A percentile compares a stretch with the other conserved stretches of the same genome.
Evolutionary conservation across 2,888 invertebrate genomes (phyloP).

Genomic region (Drosophila prostipennis): DNA sequence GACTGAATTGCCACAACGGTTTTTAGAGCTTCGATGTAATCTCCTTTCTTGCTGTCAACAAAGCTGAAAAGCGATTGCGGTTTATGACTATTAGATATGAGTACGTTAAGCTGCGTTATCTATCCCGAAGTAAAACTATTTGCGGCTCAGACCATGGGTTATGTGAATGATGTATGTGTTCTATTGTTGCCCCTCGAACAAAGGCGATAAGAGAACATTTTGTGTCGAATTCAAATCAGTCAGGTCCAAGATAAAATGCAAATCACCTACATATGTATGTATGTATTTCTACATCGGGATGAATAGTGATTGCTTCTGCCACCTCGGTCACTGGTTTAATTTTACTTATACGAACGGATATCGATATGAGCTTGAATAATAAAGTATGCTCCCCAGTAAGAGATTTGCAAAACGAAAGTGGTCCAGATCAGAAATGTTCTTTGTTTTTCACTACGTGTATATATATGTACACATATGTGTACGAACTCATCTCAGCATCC

Average conservation of each 20-base stretch:
- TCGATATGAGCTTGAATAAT: too few relatives aligned
- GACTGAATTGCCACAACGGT: slow-evolving; percentile 97
- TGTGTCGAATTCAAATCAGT: not conserved
- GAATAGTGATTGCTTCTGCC: too few relatives aligned
- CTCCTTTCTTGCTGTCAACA: slow-evolving; percentile 90
- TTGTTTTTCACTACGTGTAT: too few relatives aligned
- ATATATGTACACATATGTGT: not conserved
- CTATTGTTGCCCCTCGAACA: not conserved
- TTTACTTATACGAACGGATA: too few relatives aligned
- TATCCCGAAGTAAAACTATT: not conserved
- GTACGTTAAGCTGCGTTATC: slow-evolving; percentile 15
- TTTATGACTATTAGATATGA: slow-evolving; percentile 19
- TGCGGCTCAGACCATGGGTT: not conserved
- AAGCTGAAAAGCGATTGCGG: slow-evolving; percentile 59
- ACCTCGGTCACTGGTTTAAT: too few relatives aligned
- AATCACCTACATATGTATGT: too few relatives aligned
- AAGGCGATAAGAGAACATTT: not conserved
- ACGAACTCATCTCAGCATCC: not conserved
- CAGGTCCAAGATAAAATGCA: too few relatives aligned
- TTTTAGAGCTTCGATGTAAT: slow-evolving; percentile 91
- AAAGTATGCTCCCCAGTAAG: too few relatives aligned
- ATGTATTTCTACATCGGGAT: too few relatives aligned
- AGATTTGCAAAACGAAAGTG: too few relatives aligned
- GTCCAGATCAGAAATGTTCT: too few relatives aligned
- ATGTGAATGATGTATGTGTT: not conserved